Conservation (phyloP, 1,140 invertebrate species). For the Bombus huntii region DNA sequence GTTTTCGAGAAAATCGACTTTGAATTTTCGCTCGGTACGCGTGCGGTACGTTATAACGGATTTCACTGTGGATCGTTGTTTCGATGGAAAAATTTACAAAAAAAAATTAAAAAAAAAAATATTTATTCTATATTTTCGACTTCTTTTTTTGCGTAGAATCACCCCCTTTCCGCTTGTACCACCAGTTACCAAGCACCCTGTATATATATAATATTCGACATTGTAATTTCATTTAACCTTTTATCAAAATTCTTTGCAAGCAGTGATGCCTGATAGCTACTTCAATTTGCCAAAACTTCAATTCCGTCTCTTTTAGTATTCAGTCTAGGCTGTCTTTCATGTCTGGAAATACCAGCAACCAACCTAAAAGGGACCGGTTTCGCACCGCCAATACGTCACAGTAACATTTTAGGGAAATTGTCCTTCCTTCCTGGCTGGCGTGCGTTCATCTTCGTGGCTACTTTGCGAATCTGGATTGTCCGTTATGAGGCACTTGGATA, state of each 20-base stretch:
- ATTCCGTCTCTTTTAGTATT: conserved; percentile 13
- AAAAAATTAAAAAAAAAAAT: no score
- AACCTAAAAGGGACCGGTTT: neutral
- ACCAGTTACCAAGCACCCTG: no score
- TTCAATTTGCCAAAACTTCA: conserved; percentile 30
- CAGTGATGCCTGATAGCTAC: neutral
- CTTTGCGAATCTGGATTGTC: neutral
- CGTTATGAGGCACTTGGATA: neutral
- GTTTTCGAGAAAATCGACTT: no score
- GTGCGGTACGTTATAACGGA: no score
- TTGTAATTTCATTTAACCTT: conserved; percentile 18
- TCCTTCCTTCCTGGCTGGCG: neutral
- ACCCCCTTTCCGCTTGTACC: no score
- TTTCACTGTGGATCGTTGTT: no score
- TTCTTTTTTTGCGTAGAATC: no score
- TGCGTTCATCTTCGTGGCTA: conserved; percentile 1
- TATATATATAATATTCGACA: neutral
- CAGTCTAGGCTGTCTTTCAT: neutral
- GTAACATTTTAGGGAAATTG: conserved; percentile 11
- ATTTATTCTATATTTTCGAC: no score
- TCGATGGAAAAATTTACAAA: no score
- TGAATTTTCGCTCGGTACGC: no score
- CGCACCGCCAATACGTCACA: neutral
- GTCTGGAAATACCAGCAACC: neutral
- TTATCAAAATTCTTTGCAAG: conserved; percentile 30